These are phyloP conservation scores for Drosophila nebulosa DNA, from an alignment of 1,140 invertebrate species.

Conservation along the genomic window DNA sequence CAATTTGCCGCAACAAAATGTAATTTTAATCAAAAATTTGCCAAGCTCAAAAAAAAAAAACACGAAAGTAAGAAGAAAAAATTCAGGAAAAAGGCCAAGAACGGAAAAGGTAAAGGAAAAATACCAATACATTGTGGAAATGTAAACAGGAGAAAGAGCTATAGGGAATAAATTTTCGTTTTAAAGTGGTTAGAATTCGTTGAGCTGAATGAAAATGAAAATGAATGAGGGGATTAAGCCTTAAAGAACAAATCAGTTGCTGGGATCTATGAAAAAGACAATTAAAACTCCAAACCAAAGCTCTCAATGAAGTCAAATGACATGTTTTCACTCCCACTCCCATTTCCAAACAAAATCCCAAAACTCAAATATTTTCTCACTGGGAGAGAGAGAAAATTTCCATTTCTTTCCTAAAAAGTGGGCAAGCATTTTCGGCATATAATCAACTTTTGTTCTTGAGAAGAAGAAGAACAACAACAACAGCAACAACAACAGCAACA, in stretches of 20 bases:
- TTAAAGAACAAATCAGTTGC: not conserved
- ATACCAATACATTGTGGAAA: constrained; percentile 31
- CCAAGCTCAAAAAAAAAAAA: constrained; percentile 9
- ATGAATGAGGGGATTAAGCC: not conserved
- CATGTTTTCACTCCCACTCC: not conserved
- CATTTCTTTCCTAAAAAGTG: not conserved
- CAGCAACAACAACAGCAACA: constrained; percentile 28
- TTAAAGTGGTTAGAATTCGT: constrained; percentile 4
- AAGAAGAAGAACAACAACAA: no score
- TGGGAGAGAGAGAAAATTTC: not conserved
- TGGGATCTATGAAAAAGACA: not conserved
- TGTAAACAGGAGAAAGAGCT: constrained; percentile 7
- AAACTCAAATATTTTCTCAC: not conserved
- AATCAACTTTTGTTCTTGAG: constrained; percentile 39
- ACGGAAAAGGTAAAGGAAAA: constrained; percentile 27
- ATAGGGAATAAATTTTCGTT: constrained; percentile 18
- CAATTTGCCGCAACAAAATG: constrained; percentile 30
- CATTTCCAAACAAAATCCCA: not conserved
- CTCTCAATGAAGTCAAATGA: not conserved
- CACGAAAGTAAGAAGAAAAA: not conserved
- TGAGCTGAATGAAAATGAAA: not conserved
- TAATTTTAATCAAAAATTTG: constrained; percentile 64
- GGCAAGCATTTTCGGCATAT: constrained; percentile 10
- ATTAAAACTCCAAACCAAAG: not conserved
- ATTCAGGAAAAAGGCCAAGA: not conserved